Base-by-base conservation (phyloP, 2,113 vertebrate species). In the Siniperca knerii region DNA sequence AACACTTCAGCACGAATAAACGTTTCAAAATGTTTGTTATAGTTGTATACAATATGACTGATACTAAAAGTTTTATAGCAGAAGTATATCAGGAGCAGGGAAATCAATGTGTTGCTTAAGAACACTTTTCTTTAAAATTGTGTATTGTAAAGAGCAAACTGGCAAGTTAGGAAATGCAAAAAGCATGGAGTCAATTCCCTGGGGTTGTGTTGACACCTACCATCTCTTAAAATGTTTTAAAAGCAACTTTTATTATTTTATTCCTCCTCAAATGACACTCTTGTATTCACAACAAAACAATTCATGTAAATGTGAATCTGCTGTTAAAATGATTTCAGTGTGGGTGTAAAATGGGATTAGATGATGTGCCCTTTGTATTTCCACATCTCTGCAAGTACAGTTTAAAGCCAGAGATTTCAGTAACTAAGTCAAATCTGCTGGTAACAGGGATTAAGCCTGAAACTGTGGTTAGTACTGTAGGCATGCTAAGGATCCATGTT, bases 291-390 rank as follows among this genome's bases (percentile, higher is more conserved):
- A 76, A 25, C 50, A 57, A n/a, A 29, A 74, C 0, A 0, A 29
- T 68, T 37, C 35, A 46, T 77, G 61, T 23, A 67, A 69, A 79
- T 67, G 20, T 33, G 37, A 35, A 23, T 23, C 40, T 44, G 58
- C 35, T 71, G 48, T 70, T 62, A 3, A 58, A 64, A 79, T 57
- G 20, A 29, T 58, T 68, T 52, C 4, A 20, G 81, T 4, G 66
- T 76, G 46, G 60, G 72, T 37, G 71, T 52, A 60, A 42, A 74
- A 40, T 25, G 66, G 35, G 65, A 50, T 67, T 35, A 37, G 42
- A 67, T 48, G 64, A 57, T 50, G 75, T 71, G 52, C 79, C 65
- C 82, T 75, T 84, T 81, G n/a, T 52, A 33, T 44, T 54, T 71
- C 20, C 46, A 44, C 23, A 35, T 42, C 42, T 73, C 52, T 50